Evolutionary conservation across 1,140 invertebrate genomes (phyloP), one percentile per base, ranked within the genome.

Genomic region (Cotesia chilonis): DNA sequence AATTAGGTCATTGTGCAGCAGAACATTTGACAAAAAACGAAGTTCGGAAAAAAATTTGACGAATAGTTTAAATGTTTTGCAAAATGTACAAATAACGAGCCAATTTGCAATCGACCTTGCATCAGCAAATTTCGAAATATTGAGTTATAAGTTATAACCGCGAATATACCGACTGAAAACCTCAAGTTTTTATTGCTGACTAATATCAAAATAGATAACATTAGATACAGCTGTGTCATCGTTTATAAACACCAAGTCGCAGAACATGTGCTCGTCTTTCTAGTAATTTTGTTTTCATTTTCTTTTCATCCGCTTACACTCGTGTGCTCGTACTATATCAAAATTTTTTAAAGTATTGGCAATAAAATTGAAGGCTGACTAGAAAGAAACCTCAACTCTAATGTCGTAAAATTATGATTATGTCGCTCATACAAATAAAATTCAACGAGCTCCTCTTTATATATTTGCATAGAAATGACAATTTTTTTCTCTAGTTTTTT

Each of bases 161-260:
- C 35, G 55, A 10, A 37, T 36, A 47, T 20, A 59, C 38, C 4
- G 7, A 38, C 52, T 4, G 55, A 59, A 28, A 47, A 54, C 65
- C 38, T 36, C 35, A 38, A 6, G 59, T 59, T 9, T 69, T 3
- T 41, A 6, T 28, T 41, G 20, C 37, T 69, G 68, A 69, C n/a
- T 59, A 69, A 69, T 60, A 69, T 60, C 68, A 14, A 38, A 60
- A 60, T 69, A 37, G 55, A 69, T 55, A 69, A 4, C 38, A 38
- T 64, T 41, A 64, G 38, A 38, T 38, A 14, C 68, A 69, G 37
- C 20, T 28, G 57, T 41, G 7, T 38, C 54, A 6, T 64, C 61
- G 38, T 37, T 59, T 35, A 59, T 59, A 59, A 59, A 59, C 57
- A 59, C 6, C 17, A 28, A 59, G 57, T 20, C 57, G 3, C 41